Conservation (phyloP, 1,140 invertebrate genomes). For the Aphelinus certus region DNA sequence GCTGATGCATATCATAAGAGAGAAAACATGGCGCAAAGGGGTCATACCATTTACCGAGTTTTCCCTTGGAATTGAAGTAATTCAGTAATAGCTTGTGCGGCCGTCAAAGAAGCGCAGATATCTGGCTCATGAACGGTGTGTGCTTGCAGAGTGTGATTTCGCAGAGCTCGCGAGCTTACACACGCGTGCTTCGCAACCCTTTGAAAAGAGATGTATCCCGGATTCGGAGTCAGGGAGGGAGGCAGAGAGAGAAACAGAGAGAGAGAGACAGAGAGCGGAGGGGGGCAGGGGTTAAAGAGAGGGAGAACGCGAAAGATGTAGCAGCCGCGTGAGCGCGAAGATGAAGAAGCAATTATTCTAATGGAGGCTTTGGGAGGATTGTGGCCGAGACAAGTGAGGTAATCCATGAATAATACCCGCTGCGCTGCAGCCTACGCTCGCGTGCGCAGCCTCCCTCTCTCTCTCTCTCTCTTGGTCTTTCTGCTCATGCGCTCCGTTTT, state of each 20-base stretch:
- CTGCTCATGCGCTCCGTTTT: background rate
- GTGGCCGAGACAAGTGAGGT: conserved; percentile 62
- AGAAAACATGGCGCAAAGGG: background rate
- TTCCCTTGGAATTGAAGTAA: conserved; percentile 22
- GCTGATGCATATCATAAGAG: too few species aligned
- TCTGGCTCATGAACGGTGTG: background rate
- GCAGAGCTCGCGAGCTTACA: background rate
- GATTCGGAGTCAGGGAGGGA: background rate
- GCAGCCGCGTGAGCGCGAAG: conserved; percentile 56
- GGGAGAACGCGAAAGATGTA: conserved; percentile 43
- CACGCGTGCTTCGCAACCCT: background rate
- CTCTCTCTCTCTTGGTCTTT: too few species aligned
- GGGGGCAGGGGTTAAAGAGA: background rate
- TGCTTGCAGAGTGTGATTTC: background rate
- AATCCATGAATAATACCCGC: conserved; percentile 64
- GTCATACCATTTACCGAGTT: conserved; percentile 1
- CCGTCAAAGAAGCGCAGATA: conserved; percentile 17
- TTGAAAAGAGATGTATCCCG: conserved; percentile 13
- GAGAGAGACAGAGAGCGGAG: background rate
- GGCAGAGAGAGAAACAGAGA: background rate
- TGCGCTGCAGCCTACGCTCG: conserved; percentile 34
- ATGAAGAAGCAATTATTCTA: conserved; percentile 67
- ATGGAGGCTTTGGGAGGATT: conserved; percentile 62
- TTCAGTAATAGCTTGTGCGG: conserved; percentile 2
- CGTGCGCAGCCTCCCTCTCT: background rate